These are phyloP conservation scores for Sardinella longiceps DNA, from an alignment of 2,797 vertebrate genomes.

Conservation along the genomic window DNA sequence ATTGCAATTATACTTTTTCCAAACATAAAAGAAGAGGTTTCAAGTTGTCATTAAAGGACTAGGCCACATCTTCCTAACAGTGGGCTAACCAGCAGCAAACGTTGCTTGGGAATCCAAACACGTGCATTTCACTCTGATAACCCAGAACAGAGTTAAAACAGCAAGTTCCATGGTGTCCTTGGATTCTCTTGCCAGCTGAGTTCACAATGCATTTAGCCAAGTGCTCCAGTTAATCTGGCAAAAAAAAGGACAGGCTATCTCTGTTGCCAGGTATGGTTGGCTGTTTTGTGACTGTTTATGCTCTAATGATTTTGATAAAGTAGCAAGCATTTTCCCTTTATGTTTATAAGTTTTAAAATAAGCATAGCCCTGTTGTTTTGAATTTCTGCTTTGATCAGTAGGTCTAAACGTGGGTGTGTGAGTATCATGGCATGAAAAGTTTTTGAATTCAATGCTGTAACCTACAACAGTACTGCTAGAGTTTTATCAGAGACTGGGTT, in stretches of 20 bases:
- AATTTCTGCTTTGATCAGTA: no score
- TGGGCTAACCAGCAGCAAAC: not conserved
- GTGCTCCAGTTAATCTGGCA: not conserved
- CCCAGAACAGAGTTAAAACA: conserved; percentile 3
- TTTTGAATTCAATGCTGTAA: not conserved
- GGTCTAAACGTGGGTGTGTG: no score
- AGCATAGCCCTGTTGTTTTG: no score
- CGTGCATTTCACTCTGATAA: conserved; percentile 3
- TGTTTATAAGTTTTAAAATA: no score
- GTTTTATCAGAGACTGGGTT: not conserved
- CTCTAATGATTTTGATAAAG: no score
- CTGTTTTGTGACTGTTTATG: not conserved
- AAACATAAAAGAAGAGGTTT: not conserved
- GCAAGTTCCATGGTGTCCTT: conserved; percentile 7
- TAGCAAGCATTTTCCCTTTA: no score
- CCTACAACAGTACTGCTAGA: not conserved
- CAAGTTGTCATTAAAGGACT: not conserved
- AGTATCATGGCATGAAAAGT: not conserved
- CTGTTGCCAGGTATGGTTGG: not conserved
- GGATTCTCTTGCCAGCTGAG: not conserved
- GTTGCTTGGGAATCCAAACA: conserved; percentile 21
- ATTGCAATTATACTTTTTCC: not conserved
- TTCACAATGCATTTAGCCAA: not conserved
- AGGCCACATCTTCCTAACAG: not conserved
- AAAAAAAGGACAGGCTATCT: not conserved